These are phyloP conservation scores for Rhyzopertha dominica DNA, from an alignment of 1,140 invertebrate species.

Conservation along the genomic window DNA sequence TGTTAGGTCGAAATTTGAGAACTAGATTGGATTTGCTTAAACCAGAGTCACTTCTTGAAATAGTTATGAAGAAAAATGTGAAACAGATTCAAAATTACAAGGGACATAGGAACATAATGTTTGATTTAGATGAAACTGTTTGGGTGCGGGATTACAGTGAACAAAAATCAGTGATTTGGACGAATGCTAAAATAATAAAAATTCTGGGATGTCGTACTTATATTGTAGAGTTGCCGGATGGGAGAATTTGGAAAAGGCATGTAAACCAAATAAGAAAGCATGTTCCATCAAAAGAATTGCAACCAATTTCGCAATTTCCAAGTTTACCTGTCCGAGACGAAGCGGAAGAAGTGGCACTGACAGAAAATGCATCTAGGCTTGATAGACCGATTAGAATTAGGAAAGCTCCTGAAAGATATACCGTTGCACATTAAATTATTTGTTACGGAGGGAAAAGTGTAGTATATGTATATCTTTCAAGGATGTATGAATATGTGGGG, in stretches of 20 bases:
- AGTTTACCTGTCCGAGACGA: too few relatives aligned
- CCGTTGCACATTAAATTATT: too few relatives aligned
- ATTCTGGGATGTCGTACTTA: conserved; percentile 9
- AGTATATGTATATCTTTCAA: too few relatives aligned
- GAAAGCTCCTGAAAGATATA: too few relatives aligned
- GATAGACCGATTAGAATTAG: too few relatives aligned
- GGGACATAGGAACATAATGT: background rate
- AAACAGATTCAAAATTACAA: conserved; percentile 4
- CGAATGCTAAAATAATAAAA: conserved; percentile 7
- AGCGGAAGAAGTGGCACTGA: too few relatives aligned
- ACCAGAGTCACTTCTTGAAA: conserved; percentile 1
- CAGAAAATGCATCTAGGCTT: too few relatives aligned
- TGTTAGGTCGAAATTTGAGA: conserved; percentile 25
- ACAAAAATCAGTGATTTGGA: conserved; percentile 7
- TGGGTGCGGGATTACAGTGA: conserved; percentile 12
- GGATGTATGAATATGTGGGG: too few relatives aligned
- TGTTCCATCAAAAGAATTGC: too few relatives aligned
- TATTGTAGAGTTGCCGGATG: conserved; percentile 9
- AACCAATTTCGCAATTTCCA: too few relatives aligned
- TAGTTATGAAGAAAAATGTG: background rate
- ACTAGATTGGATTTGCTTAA: conserved; percentile 18
- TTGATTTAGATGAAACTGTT: conserved; percentile 4
- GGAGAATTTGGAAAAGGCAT: conserved; percentile 13
- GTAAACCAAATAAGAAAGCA: conserved; percentile 11
- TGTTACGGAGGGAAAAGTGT: too few relatives aligned